Evolutionary conservation across 1,140 invertebrate species (phyloP), one percentile per base, ranked within the genome.

Genomic region (Wiebesia pumilae): DNA sequence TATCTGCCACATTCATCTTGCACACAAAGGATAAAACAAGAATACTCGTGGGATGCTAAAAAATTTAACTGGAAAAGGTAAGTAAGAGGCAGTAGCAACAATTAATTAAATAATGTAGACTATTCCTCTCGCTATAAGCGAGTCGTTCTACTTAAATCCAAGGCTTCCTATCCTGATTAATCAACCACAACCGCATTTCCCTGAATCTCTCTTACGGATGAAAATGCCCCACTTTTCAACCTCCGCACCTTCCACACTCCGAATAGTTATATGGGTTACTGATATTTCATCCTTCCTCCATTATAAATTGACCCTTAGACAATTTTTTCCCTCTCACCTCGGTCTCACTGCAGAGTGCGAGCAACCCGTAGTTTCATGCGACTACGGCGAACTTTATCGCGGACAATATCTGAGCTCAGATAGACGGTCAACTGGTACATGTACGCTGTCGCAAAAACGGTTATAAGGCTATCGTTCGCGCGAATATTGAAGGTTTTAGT

Each of bases 371-470:
- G n/a, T 51, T 47, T 47, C 40, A 51, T 51, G 40, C 40, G 43
- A 54, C 78, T 75, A 24, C 47, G 73, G 77, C 73, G 24, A 65
- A 62, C 38, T 81, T 75, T 86, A 75, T 86, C 79, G 33, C 38
- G 33, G 38, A 35, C 78, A 77, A 69, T 80, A 86, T 86, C 79
- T 86, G 84, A 40, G 35, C 47, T 86, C 58, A 38, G 84, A 85
- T 80, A 86, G 78, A 30, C 69, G 84, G 77, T 54, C 84, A 84
- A 62, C 77, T 85, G 19, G n/a, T 51, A 47, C 75, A 77, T 33
- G 75, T 77, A 73, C 69, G 40, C 35, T 73, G 69, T 73, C 69
- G 38, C 69, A 40, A 73, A 73, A 73, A 73, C 69, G 33, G 38
- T 27, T 73, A 73, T 43, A 47, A 78, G 73, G 35, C 51, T 85